These are phyloP conservation scores for Synanthedon vespiformis DNA, from an alignment of 2,888 invertebrate species.

Conservation along the genomic window DNA sequence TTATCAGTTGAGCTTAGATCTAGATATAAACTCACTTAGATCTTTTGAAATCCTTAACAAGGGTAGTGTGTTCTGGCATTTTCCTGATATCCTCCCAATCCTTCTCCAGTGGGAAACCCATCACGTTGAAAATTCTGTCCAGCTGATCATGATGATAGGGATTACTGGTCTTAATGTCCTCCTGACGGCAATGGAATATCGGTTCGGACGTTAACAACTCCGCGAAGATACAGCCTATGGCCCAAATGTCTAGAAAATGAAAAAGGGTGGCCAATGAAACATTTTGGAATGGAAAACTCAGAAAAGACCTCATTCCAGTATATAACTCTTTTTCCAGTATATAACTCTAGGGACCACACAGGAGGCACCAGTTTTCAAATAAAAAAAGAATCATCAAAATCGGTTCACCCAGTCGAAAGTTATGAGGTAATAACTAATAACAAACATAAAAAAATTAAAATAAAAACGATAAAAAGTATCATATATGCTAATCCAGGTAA, in stretches of 20 bases:
- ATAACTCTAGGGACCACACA: too few relatives aligned
- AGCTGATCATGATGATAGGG: slow-evolving; percentile 99
- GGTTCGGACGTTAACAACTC: slow-evolving; percentile 99
- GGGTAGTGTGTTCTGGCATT: slow-evolving; percentile 98
- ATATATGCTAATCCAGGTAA: too few relatives aligned
- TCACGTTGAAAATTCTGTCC: slow-evolving; percentile 98
- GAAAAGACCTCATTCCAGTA: too few relatives aligned
- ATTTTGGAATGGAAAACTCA: neutral
- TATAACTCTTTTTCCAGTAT: too few relatives aligned
- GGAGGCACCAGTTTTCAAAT: too few relatives aligned
- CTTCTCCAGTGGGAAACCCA: slow-evolving; percentile 98
- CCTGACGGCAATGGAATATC: slow-evolving; percentile 98
- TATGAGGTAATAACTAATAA: too few relatives aligned
- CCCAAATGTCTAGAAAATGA: slow-evolving; percentile 90
- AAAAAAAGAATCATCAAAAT: too few relatives aligned
- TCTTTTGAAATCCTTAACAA: slow-evolving; percentile 96
- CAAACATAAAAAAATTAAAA: too few relatives aligned
- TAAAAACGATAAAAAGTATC: too few relatives aligned
- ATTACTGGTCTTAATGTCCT: slow-evolving; percentile 99
- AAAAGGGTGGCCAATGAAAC: neutral
- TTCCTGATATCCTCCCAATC: slow-evolving; percentile 99
- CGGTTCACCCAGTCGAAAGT: too few relatives aligned
- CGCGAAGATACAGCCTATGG: slow-evolving; percentile 99
- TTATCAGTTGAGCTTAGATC: too few relatives aligned
- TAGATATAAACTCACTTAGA: slow-evolving; percentile 78